A percentile compares a stretch with the other conserved stretches of the same genome.
Evolutionary conservation across 2,888 invertebrate genomes (phyloP).

Genomic region (Mechanitis mazaeus): DNA sequence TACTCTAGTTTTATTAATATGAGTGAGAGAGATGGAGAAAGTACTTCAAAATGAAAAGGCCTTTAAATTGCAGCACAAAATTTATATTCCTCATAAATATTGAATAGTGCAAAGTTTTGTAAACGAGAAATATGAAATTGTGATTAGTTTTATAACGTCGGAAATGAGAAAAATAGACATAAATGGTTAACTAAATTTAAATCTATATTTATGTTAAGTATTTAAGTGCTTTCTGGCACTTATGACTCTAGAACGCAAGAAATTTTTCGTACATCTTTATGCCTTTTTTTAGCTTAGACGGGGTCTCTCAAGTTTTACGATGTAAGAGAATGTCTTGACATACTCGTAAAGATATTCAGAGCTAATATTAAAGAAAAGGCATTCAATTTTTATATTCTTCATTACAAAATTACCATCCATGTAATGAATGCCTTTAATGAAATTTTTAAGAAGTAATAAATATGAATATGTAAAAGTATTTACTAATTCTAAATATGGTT

Average conservation of each 20-base stretch:
- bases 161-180: too few species aligned
- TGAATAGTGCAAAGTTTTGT: conserved; percentile 7
- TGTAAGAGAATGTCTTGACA: neutral
- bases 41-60: conserved; percentile 10
- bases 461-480: too few species aligned
- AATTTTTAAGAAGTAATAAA: too few species aligned
- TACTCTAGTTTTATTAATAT: neutral
- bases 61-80: conserved; percentile 9
- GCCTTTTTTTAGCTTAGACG: neutral
- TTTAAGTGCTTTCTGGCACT: too few species aligned
- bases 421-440: too few species aligned
- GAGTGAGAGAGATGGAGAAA: neutral
- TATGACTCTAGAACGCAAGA: too few species aligned
- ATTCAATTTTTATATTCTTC: too few species aligned
- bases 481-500: too few species aligned
- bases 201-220: too few species aligned
- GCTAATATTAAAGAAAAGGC: neutral
- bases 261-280: conserved; percentile 1
- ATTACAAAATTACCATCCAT: too few species aligned
- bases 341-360: neutral
- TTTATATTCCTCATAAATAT: conserved; percentile 21
- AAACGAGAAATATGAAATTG: neutral
- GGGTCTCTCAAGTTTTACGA: conserved; percentile 2
- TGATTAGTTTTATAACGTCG: too few species aligned
- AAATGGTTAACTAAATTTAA: too few species aligned